Conservation (phyloP, 2,888 invertebrate species). For the Cistogaster globosa region DNA sequence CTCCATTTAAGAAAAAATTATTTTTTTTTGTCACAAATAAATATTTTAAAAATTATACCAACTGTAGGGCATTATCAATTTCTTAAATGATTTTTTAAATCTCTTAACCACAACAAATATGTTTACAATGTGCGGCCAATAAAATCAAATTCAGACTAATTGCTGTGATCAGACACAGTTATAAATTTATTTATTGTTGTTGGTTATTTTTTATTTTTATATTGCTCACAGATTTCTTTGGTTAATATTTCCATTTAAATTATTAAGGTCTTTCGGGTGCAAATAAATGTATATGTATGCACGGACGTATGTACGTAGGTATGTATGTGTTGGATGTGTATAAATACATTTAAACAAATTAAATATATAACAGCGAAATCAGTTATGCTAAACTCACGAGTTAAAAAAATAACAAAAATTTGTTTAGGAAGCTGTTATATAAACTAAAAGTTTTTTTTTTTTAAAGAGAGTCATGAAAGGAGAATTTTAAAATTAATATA, state of each 20-base stretch:
- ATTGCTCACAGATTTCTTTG: not conserved
- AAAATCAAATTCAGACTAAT: conserved; percentile 81
- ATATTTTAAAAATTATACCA: not conserved
- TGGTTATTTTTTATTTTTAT: not conserved
- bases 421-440: not conserved
- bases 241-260: conserved; percentile 28
- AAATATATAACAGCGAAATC: not conserved
- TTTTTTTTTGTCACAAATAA: not conserved
- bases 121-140: conserved; percentile 71
- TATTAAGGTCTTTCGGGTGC: conserved; percentile 28
- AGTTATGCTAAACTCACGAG: not conserved
- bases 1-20: no score
- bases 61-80: conserved; percentile 3
- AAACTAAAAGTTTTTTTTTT: not conserved
- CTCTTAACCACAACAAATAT: conserved; percentile 52
- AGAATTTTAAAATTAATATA: not conserved
- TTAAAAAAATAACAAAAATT: no score
- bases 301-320: not conserved
- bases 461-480: not conserved
- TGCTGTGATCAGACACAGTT: conserved; percentile 81
- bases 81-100: conserved; percentile 8
- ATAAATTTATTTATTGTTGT: conserved; percentile 74
- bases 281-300: not conserved
- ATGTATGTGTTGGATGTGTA: no score
- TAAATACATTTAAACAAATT: not conserved